Base-by-base conservation (phyloP, 2,113 vertebrate genomes). In the Bos indicus region DNA sequence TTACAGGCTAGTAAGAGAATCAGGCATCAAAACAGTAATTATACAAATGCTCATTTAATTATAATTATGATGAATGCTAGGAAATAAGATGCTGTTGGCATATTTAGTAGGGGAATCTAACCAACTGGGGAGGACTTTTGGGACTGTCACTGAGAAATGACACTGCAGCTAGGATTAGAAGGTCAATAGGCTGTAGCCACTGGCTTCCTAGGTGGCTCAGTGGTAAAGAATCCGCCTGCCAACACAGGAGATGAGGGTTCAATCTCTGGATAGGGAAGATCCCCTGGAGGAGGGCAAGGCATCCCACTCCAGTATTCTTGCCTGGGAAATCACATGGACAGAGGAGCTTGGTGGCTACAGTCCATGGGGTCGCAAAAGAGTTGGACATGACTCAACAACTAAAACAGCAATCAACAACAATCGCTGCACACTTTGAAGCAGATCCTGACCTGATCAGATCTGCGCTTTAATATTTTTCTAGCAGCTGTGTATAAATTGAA, bases 11-110 rank as follows among this genome's bases (percentile, higher is more conserved):
- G 84, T 81, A 81, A 52, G 56, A 97, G 51, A 87, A 94, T 86
- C 77, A 25, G 88, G 88, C 97, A 97, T 78, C 96, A 97, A 97
- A 97, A 91, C n/a, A 97, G 71, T 90, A 97, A 97, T 98, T 95
- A 97, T 40, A 96, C 71, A 91, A 95, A 95, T 84, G 95, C 84
- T 96, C 54, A 95, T 83, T 95, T 95, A 96, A 97, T 94, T 95
- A 93, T 56, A 97, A 93, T 95, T 93, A 97, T 90, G 93, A 95
- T 87, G 52, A 95, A 64, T 96, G 52, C 21, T 94, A 94, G 91
- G 33, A 97, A 96, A 94, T 89, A 91, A 67, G 60, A 97, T 93
- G 91, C 93, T 88, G 14, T 21, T 98, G 96, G 93, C 95, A 98
- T 96, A 93, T 89, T 97, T 97, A 97, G 43, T n/a, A 97, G 91